Evolutionary conservation across 2,797 vertebrate species (phyloP).

Genomic region (Mergus octosetaceus): DNA sequence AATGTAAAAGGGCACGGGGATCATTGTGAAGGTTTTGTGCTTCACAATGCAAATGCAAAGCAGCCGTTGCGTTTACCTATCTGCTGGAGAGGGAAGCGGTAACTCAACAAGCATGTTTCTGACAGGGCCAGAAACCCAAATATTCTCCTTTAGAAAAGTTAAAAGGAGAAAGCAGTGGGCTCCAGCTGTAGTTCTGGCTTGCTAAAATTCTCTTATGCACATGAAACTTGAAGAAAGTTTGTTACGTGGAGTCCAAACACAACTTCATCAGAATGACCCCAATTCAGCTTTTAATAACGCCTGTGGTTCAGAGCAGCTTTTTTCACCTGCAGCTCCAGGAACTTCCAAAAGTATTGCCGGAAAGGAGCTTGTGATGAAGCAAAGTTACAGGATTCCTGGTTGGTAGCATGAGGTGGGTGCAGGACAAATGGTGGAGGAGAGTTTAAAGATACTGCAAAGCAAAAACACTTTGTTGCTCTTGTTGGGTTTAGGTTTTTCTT

Average conservation of each 20-base stretch:
- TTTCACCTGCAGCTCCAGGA: not conserved
- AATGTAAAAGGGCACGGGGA: not conserved
- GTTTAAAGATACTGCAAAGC: not conserved
- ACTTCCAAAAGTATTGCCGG: not conserved
- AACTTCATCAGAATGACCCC: not conserved
- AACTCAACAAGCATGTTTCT: fast-evolving
- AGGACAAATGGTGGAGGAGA: not conserved
- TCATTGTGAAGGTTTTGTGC: not conserved
- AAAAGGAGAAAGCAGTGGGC: not conserved
- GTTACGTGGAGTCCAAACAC: not conserved
- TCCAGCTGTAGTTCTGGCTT: not conserved
- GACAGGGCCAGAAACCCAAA: not conserved
- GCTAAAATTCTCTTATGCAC: not conserved
- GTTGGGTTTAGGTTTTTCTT: not conserved
- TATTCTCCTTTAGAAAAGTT: not conserved
- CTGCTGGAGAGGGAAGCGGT: not conserved
- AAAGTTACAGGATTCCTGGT: not conserved
- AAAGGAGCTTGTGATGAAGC: not conserved
- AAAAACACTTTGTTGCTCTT: not conserved
- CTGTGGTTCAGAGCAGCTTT: not conserved
- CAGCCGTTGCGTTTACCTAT: not conserved
- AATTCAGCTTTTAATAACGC: not conserved
- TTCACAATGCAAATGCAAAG: not conserved
- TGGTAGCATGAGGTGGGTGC: not conserved
- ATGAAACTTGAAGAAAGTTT: not conserved